Conservation (phyloP, 1,140 invertebrate species). For the Portunus trituberculatus region DNA sequence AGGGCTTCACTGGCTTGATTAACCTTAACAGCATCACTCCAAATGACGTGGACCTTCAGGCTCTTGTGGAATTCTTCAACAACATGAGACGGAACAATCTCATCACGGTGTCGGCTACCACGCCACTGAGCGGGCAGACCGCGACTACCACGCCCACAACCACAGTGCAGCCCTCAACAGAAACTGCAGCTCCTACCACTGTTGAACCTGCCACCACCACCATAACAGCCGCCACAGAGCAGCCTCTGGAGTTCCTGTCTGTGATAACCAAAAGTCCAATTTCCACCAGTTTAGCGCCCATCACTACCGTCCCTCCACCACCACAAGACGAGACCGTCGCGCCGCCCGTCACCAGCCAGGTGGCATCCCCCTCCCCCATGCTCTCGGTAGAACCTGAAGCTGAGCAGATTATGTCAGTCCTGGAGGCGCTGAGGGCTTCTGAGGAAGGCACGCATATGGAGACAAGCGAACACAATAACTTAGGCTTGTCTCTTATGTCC, state of each 20-base stretch:
- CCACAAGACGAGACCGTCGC: slow-evolving; percentile 43
- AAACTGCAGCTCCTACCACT: background rate
- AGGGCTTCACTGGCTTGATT: slow-evolving; percentile 53
- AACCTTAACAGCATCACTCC: slow-evolving; percentile 68
- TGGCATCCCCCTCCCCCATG: background rate
- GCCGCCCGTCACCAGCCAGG: slow-evolving; percentile 38
- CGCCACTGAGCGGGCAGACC: no score
- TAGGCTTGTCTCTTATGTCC: slow-evolving; percentile 43
- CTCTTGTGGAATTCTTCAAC: slow-evolving; percentile 60
- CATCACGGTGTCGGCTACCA: background rate
- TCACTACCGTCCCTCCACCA: slow-evolving; percentile 47
- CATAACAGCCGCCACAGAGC: background rate
- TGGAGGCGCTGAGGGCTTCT: background rate
- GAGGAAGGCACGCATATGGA: slow-evolving; percentile 41
- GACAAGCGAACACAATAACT: background rate
- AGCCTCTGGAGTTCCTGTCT: background rate
- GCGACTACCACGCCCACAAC: background rate
- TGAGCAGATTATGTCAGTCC: background rate
- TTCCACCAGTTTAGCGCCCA: slow-evolving; percentile 13
- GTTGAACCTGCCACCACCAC: background rate
- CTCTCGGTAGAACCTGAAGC: background rate
- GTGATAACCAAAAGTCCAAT: background rate
- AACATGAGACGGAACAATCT: background rate
- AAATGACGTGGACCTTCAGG: slow-evolving; percentile 53
- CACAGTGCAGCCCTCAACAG: background rate